These are phyloP conservation scores for Strigamia transsilvanica DNA, from an alignment of 2,888 invertebrate species.

Conservation along the genomic window DNA sequence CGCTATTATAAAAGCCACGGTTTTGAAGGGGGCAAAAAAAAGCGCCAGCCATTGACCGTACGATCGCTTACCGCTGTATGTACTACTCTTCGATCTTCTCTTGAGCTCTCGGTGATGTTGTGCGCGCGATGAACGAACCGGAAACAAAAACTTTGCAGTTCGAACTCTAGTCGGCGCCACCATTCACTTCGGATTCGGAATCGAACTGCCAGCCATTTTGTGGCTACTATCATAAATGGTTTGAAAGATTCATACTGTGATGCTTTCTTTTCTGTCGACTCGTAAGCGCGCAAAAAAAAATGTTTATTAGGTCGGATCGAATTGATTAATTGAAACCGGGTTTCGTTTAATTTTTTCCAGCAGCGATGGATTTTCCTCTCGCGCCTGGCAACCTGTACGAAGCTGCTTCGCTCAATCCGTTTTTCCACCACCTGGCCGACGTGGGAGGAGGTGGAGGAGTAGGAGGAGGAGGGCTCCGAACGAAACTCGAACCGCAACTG, in stretches of 20 bases:
- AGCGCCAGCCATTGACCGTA: too few species aligned
- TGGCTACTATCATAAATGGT: not conserved
- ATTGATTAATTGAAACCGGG: not conserved
- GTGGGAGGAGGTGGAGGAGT: not conserved
- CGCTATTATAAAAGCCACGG: too few species aligned
- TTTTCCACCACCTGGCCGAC: not conserved
- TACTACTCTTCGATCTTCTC: too few species aligned
- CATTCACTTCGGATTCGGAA: not conserved
- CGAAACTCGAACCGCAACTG: not conserved
- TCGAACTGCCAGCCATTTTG: not conserved
- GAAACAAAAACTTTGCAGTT: not conserved
- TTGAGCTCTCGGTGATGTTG: too few species aligned
- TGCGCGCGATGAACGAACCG: not conserved
- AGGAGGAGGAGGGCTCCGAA: not conserved
- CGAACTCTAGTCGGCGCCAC: not conserved
- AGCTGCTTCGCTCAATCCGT: not conserved
- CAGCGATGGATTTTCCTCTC: slow-evolving; percentile 46
- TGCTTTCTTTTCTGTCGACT: not conserved
- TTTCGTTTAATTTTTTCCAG: not conserved
- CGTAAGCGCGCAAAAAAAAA: not conserved
- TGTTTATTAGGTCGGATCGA: too few species aligned
- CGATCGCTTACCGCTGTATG: not conserved
- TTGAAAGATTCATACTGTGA: not conserved
- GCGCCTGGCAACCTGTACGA: not conserved
- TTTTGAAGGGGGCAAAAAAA: too few species aligned